A percentile compares a stretch with the other conserved stretches of the same genome.
phyloP scores from a whole-genome alignment of 2,888 invertebrate genomes.

The Drosophila buzzatii region DNA sequence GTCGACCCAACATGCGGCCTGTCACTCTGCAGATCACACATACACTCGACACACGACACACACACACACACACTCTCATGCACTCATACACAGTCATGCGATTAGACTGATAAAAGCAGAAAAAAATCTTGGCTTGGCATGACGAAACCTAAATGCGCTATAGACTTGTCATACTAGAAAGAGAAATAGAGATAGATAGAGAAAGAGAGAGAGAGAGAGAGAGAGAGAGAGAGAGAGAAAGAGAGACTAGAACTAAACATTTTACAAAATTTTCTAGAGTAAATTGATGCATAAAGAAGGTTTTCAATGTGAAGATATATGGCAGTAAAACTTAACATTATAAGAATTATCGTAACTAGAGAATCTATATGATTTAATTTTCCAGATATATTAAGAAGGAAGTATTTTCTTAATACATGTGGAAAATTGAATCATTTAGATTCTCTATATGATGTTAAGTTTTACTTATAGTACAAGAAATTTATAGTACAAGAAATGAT shows the following conservation, averaged over 20 bases:
- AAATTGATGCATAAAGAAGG: neutral
- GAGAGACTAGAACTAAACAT: neutral
- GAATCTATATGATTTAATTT: neutral
- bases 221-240: neutral
- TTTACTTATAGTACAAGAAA: too few relatives aligned
- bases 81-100: slow-evolving; percentile 33
- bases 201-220: neutral
- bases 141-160: neutral
- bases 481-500: neutral
- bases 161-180: neutral
- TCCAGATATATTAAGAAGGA: neutral
- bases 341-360: neutral
- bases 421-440: too few relatives aligned
- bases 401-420: too few relatives aligned
- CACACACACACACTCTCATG: slow-evolving; percentile 13
- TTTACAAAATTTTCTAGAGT: neutral
- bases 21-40: slow-evolving; percentile 72
- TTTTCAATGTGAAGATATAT: neutral
- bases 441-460: too few relatives aligned
- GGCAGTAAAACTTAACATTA: neutral
- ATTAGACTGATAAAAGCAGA: slow-evolving; percentile 44
- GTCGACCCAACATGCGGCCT: slow-evolving; percentile 76
- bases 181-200: neutral
- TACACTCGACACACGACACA: slow-evolving; percentile 11
- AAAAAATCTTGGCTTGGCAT: slow-evolving; percentile 1